phyloP scores from a whole-genome alignment of 2,888 invertebrate genomes.

The Troides oblongomaculatus region DNA sequence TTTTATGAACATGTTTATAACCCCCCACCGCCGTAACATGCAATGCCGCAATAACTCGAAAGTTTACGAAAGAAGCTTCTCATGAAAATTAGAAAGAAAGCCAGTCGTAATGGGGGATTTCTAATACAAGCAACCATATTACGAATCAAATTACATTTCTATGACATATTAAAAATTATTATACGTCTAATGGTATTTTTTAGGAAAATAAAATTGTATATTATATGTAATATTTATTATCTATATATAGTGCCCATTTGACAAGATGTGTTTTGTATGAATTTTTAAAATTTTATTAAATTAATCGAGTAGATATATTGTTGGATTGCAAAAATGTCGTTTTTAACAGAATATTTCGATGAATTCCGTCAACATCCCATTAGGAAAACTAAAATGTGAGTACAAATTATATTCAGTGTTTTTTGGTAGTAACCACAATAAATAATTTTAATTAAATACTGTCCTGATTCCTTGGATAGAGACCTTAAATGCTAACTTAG shows the following conservation, averaged over 20 bases:
- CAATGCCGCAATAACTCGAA: constrained; percentile 65
- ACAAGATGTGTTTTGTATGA: background rate
- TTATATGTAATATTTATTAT: background rate
- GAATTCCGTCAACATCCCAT: constrained; percentile 68
- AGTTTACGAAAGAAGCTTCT: constrained; percentile 56
- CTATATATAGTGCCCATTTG: background rate
- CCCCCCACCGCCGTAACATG: constrained; percentile 56
- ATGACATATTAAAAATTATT: too few relatives aligned
- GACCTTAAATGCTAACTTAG: too few relatives aligned
- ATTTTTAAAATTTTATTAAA: constrained; percentile 29
- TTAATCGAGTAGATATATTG: constrained; percentile 27
- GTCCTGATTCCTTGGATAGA: too few relatives aligned
- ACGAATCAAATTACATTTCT: too few relatives aligned
- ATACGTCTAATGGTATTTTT: too few relatives aligned
- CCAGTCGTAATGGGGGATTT: constrained; percentile 37
- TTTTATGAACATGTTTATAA: constrained; percentile 47
- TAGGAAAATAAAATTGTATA: background rate
- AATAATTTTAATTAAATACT: too few relatives aligned
- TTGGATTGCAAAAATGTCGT: constrained; percentile 55
- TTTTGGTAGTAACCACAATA: background rate
- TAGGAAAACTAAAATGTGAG: constrained; percentile 67
- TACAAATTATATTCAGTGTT: constrained; percentile 29
- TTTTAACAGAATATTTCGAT: constrained; percentile 74
- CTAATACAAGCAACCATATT: constrained; percentile 24
- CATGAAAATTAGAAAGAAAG: constrained; percentile 42